Evolutionary conservation across 2,888 invertebrate species (phyloP), one percentile per base, ranked within the genome.

Genomic region (Rhopalosiphum nymphaeae): DNA sequence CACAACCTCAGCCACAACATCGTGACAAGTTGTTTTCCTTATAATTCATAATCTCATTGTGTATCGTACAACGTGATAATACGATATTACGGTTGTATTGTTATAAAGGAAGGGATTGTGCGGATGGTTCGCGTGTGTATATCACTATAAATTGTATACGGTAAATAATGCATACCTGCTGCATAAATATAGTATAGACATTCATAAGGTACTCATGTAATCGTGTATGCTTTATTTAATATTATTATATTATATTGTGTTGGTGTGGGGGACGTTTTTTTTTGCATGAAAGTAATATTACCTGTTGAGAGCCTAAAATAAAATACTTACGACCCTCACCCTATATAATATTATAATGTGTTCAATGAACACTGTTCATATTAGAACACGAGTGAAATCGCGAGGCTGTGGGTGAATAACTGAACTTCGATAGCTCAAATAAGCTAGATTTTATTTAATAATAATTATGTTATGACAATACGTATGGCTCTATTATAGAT

Each of bases 251-350:
- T 57, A n/a, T 36, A 21, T 78, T 78, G 78, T 78, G 7, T 36
- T 78, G 36, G 21, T 36, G 78, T 36, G 7, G 36, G 36, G 78
- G 78, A 36, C 7, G 21, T 29, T 78, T 78, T 36, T 61, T 67
- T 78, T 78, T 36, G 21, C 21, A 9, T 3, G 36, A 21, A 7
- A 21, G 36, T 36, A 21, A 36, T 78, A 36, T 78, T 78, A 78
- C 78, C 78, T 78, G 78, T 78, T 78, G 78, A 78, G 78, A 36
- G 36, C 21, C 36, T 21, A 21, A 42, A 78, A 78, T 78, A 78
- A 78, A 78, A 78, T 78, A 78, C 78, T 78, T 42, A 78, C 36
- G 78, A 78, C 78, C 78, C 78, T 78, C 36, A 78, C 36, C 78
- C 36, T 36, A 78, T 78, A 9, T 78, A 36, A 78, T 36, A 78